Percentiles rank a stretch among this genome's conserved stretches.
phyloP scores from a whole-genome alignment of 2,797 vertebrate genomes.

The Malacoctenus gilli region DNA sequence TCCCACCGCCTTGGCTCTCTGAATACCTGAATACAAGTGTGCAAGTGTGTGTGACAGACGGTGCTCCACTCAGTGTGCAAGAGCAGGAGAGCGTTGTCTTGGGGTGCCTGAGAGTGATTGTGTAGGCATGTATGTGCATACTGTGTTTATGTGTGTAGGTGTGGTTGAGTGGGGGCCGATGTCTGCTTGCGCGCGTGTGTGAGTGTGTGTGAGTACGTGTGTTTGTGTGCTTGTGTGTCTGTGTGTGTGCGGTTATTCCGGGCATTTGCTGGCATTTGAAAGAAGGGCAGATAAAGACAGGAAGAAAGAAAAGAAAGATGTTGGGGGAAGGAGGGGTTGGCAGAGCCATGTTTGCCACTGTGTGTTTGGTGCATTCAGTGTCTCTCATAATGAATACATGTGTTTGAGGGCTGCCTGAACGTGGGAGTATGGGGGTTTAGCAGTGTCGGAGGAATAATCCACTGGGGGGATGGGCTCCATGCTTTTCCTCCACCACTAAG shows the following conservation, averaged over 20 bases:
- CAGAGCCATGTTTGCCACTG: slow-evolving; percentile 15
- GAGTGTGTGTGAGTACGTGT: slow-evolving; percentile 8
- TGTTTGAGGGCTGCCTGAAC: slow-evolving; percentile 63
- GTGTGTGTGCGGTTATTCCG: slow-evolving; percentile 24
- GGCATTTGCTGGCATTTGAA: slow-evolving; percentile 50
- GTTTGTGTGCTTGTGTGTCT: neutral
- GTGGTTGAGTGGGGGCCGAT: slow-evolving; percentile 13
- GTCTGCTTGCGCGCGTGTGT: slow-evolving; percentile 4
- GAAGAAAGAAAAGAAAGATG: slow-evolving; percentile 21
- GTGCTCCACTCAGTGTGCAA: slow-evolving; percentile 7
- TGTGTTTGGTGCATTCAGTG: slow-evolving; percentile 45
- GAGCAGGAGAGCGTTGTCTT: slow-evolving; percentile 8
- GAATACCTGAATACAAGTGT: slow-evolving; percentile 47
- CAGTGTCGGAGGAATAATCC: slow-evolving; percentile 75
- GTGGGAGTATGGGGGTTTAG: slow-evolving; percentile 75
- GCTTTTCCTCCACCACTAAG: slow-evolving; percentile 69
- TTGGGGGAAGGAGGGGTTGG: slow-evolving; percentile 15
- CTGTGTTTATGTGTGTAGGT: slow-evolving; percentile 6
- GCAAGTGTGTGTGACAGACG: slow-evolving; percentile 23
- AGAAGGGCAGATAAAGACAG: slow-evolving; percentile 44
- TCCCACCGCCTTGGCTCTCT: slow-evolving; percentile 53
- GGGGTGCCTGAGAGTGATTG: too few relatives aligned
- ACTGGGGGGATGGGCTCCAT: slow-evolving; percentile 73
- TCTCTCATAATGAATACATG: slow-evolving; percentile 70
- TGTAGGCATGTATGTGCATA: slow-evolving; percentile 4